Percentiles rank a stretch among this genome's conserved stretches.
Conservation (phyloP, 2,113 vertebrate genomes). For the Grallaria varia region DNA sequence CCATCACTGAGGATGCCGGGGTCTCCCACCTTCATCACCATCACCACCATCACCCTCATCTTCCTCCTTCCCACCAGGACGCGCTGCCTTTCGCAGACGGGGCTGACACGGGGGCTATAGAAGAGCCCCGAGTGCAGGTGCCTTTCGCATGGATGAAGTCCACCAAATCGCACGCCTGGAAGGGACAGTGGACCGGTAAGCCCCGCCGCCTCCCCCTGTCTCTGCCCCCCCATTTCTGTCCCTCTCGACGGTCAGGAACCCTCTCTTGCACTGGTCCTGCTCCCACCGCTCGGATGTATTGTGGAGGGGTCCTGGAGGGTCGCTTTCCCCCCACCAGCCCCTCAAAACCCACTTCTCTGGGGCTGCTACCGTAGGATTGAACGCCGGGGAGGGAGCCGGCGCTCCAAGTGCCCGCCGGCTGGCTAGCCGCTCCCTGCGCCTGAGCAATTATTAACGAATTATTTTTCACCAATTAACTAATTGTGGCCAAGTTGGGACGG, state of each 20-base stretch:
- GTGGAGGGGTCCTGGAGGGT: not conserved
- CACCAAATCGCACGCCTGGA: slow-evolving; percentile 95
- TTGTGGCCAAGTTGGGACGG: not conserved
- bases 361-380: not conserved
- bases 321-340: not conserved
- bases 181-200: slow-evolving; percentile 95
- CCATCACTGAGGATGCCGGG: slow-evolving; percentile 83
- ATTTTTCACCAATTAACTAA: slow-evolving; percentile 1
- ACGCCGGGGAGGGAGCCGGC: not conserved
- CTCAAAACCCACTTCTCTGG: not conserved
- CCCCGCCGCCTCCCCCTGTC: no score
- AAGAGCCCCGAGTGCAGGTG: slow-evolving; percentile 83
- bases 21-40: slow-evolving; percentile 82
- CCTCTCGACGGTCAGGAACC: not conserved
- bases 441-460: not conserved
- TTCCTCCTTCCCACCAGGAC: slow-evolving; percentile 72
- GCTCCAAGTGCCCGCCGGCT: not conserved
- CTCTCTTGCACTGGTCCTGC: not conserved
- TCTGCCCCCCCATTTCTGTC: not conserved
- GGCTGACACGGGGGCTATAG: slow-evolving; percentile 71
- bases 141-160: slow-evolving; percentile 99
- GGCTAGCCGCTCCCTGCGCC: not conserved
- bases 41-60: slow-evolving; percentile 76
- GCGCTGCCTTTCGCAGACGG: slow-evolving; percentile 78
- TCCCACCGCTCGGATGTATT: no score